phyloP scores from a whole-genome alignment of 2,797 vertebrate genomes.

The Rousettus madagascariensis region DNA sequence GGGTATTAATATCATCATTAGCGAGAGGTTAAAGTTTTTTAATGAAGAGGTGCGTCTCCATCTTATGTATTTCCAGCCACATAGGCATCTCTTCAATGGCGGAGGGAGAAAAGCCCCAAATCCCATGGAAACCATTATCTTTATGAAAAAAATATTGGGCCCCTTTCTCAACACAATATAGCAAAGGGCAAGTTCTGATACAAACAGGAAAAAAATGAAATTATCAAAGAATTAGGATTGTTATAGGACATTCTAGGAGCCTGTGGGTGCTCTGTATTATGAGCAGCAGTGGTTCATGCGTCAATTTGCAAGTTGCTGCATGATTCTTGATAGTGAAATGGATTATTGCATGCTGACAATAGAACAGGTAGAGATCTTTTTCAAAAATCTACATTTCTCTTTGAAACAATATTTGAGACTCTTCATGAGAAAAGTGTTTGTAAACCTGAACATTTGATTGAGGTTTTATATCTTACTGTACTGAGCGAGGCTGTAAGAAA shows the following conservation, averaged over 20 bases:
- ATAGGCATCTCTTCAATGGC: conserved; percentile 54
- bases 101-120: conserved; percentile 54
- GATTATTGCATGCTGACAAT: neutral
- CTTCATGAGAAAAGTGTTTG: neutral
- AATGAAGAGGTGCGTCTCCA: conserved; percentile 79
- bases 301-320: neutral
- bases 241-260: neutral
- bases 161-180: conserved; percentile 49
- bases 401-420: neutral
- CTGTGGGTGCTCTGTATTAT: neutral
- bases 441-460: neutral
- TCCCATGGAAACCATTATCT: conserved; percentile 71
- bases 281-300: neutral
- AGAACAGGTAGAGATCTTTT: neutral
- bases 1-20: conserved; percentile 91
- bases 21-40: conserved; percentile 86
- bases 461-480: neutral
- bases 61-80: conserved; percentile 77
- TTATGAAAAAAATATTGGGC: conserved; percentile 71
- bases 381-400: neutral
- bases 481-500: neutral
- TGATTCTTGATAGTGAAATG: neutral
- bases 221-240: conserved; percentile 22
- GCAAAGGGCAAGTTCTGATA: conserved; percentile 51
- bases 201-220: conserved; percentile 20